Evolutionary conservation across 2,888 invertebrate species (phyloP).

Genomic region (Apamea sordens): DNA sequence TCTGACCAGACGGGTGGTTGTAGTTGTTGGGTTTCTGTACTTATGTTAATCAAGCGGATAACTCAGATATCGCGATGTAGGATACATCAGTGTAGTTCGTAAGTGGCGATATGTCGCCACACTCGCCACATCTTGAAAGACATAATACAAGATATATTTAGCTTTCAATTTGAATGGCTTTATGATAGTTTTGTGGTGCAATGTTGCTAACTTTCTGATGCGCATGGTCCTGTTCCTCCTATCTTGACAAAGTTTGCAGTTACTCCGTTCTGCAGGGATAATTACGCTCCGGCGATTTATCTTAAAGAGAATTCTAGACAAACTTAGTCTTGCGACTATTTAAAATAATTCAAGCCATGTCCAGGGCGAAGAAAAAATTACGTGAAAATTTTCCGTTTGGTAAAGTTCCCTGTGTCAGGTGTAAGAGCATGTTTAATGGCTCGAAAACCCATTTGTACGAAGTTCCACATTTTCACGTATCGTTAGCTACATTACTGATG

Average conservation of each 20-base stretch:
- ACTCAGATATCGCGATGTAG: not conserved
- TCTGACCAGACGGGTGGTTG: not conserved
- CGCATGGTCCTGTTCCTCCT: not conserved
- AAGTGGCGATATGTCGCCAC: not conserved
- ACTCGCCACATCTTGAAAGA: not conserved
- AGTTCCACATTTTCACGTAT: conserved; percentile 20
- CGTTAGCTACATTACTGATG: conserved; percentile 16
- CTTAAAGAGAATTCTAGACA: not conserved
- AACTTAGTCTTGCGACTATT: not conserved
- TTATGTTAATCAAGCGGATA: not conserved
- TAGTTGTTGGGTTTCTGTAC: not conserved
- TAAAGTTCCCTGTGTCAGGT: not conserved
- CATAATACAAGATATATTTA: not conserved
- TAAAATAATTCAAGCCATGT: not conserved
- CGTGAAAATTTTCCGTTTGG: not conserved
- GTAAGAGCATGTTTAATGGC: conserved; percentile 14
- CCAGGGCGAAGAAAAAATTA: not conserved
- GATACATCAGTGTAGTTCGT: not conserved
- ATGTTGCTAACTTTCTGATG: not conserved
- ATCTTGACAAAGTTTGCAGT: conserved; percentile 5
- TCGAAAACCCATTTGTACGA: conserved; percentile 9
- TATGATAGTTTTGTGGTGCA: not conserved
- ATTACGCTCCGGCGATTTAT: not conserved
- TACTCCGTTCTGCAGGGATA: not conserved
- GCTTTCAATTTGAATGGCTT: not conserved